A percentile compares a stretch with the other conserved stretches of the same genome.
These are phyloP conservation scores for Atta colombica DNA, from an alignment of 1,140 invertebrate genomes.

Conservation along the genomic window DNA sequence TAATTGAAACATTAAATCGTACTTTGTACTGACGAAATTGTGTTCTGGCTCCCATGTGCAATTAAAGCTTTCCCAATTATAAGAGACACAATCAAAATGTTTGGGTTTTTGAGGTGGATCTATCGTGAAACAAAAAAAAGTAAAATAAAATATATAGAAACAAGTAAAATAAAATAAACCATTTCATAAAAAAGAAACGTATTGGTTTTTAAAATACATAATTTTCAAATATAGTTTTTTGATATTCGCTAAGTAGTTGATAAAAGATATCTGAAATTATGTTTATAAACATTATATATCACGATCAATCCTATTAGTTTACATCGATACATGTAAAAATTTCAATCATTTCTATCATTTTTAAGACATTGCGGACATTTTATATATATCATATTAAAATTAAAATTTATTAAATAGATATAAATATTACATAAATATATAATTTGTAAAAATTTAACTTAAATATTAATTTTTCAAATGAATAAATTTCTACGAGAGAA, in stretches of 20 bases:
- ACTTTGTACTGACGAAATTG: constrained; percentile 87
- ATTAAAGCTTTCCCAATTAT: constrained; percentile 89
- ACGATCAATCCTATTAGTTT: not conserved
- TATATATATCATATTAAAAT: not conserved
- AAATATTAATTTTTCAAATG: not conserved
- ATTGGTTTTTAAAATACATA: not conserved
- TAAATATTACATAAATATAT: not conserved
- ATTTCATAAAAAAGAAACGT: not conserved
- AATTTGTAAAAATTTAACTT: constrained; percentile 21
- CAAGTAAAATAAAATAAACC: constrained; percentile 17
- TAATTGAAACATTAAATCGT: constrained; percentile 87
- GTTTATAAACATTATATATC: not conserved
- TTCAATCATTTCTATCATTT: not conserved
- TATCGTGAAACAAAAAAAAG: constrained; percentile 58
- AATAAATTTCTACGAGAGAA: not conserved
- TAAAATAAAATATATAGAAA: constrained; percentile 7
- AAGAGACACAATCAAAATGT: constrained; percentile 89
- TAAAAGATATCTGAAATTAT: not conserved
- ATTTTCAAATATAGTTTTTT: not conserved
- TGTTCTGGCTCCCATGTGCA: constrained; percentile 89
- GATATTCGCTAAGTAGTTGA: not conserved
- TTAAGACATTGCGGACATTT: not conserved
- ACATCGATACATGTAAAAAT: not conserved
- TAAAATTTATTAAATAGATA: constrained; percentile 15
- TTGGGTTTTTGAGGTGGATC: constrained; percentile 87